A percentile compares a stretch with the other conserved stretches of the same genome.
Evolutionary conservation across 2,113 vertebrate species (phyloP).

Genomic region (Thoracochromis brauschi): DNA sequence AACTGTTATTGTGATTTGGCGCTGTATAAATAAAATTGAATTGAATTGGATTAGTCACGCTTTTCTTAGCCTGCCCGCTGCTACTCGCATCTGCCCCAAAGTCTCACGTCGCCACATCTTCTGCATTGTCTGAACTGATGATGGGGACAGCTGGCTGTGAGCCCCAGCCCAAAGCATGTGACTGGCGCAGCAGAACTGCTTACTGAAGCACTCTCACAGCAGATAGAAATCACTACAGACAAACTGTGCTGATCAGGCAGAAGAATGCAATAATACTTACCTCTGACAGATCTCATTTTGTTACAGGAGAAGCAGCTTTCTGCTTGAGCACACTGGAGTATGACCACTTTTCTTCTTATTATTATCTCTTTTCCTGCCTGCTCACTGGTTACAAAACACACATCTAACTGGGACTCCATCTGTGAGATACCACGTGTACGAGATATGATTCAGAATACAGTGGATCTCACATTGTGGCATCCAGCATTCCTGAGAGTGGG

Average conservation of each 20-base stretch:
- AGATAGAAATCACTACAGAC: conserved; percentile 46
- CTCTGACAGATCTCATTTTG: conserved; percentile 20
- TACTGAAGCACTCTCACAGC: conserved; percentile 38
- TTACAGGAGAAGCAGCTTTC: neutral
- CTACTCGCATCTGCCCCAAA: neutral
- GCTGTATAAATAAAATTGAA: neutral
- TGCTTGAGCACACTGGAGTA: neutral
- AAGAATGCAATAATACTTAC: conserved; percentile 18
- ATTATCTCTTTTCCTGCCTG: neutral
- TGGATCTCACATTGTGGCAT: conserved; percentile 43
- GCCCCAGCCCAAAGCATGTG: conserved; percentile 37
- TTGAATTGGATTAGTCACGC: neutral
- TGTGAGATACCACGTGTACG: conserved; percentile 40
- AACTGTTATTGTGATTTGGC: neutral
- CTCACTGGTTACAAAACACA: conserved; percentile 21
- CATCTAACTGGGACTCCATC: conserved; percentile 36
- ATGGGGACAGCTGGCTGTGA: conserved; percentile 38
- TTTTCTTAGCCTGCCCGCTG: neutral
- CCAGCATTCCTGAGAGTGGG: conserved; percentile 38
- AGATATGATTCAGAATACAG: conserved; percentile 56
- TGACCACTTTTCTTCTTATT: neutral
- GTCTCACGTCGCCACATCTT: conserved; percentile 15
- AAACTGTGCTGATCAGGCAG: conserved; percentile 35
- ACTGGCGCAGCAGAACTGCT: conserved; percentile 57
- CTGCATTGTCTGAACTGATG: conserved; percentile 44